Conservation (phyloP, 2,797 vertebrate genomes). For the Tiaroga cobitis region DNA sequence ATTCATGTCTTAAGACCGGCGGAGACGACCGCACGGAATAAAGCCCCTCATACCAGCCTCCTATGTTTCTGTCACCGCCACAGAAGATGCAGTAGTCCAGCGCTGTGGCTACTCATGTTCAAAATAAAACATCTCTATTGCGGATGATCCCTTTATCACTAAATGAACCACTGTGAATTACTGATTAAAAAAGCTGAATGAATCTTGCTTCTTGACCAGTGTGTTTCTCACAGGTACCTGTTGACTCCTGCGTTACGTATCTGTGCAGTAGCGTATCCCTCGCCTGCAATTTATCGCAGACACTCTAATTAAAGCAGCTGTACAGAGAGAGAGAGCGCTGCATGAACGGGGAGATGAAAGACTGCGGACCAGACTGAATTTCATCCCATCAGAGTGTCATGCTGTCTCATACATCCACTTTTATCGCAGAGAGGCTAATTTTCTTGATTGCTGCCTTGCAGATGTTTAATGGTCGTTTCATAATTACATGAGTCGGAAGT, state of each 20-base stretch:
- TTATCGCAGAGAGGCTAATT: slow-evolving; percentile 47
- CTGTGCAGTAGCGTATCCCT: neutral
- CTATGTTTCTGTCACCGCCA: no score
- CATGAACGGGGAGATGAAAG: slow-evolving; percentile 7
- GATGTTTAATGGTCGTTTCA: slow-evolving; percentile 66
- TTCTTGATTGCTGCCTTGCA: slow-evolving; percentile 64
- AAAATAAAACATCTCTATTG: no score
- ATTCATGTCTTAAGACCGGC: no score
- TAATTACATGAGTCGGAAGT: slow-evolving; percentile 63
- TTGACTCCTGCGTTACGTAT: neutral
- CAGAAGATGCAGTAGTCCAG: no score
- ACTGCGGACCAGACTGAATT: slow-evolving; percentile 23
- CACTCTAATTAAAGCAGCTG: slow-evolving; percentile 14
- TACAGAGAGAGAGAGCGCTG: neutral
- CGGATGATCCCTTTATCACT: neutral
- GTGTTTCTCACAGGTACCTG: neutral
- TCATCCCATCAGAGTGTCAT: slow-evolving; percentile 22
- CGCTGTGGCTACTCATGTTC: no score
- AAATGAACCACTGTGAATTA: neutral
- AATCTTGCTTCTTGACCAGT: neutral
- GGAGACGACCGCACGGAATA: no score
- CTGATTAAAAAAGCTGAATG: neutral
- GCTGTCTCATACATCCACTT: slow-evolving; percentile 48
- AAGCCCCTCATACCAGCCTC: no score
- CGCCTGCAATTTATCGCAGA: slow-evolving; percentile 2